Evolutionary conservation across 92 coral and sea anemone genomes (phyloP).

Genomic region (Scolanthus callimorphus): DNA sequence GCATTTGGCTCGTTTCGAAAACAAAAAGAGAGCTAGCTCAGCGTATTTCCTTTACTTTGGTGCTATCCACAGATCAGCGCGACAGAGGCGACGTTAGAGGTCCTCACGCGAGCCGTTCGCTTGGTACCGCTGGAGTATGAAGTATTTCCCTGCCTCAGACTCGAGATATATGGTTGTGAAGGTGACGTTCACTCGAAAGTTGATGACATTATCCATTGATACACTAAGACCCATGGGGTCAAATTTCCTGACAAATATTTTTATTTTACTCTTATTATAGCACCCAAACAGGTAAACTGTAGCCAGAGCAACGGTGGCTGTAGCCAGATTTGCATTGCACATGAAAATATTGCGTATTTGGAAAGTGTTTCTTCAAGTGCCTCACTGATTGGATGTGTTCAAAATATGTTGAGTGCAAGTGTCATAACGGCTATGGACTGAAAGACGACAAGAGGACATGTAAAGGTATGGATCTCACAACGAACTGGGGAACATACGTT

Average conservation of each 20-base stretch:
- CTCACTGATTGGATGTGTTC: slow-evolving; percentile 49
- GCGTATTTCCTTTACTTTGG: too few species aligned
- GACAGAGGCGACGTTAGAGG: slow-evolving; percentile 9
- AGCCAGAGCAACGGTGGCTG: slow-evolving; percentile 50
- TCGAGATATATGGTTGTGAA: slow-evolving; percentile 60
- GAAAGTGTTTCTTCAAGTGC: slow-evolving; percentile 41
- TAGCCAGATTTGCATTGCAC: slow-evolving; percentile 44
- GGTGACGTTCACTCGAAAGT: too few species aligned
- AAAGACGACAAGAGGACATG: slow-evolving; percentile 44
- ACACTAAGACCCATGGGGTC: too few species aligned
- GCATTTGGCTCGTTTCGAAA: too few species aligned
- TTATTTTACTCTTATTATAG: too few species aligned
- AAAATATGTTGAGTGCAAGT: slow-evolving; percentile 41
- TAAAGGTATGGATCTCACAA: slow-evolving; percentile 54
- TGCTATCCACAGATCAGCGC: slow-evolving; percentile 38
- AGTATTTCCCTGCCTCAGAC: slow-evolving; percentile 65
- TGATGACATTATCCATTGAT: too few species aligned
- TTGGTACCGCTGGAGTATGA: slow-evolving; percentile 40
- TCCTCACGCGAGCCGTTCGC: slow-evolving; percentile 41
- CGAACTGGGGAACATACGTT: too few species aligned
- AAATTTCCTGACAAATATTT: too few species aligned
- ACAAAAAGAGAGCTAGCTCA: too few species aligned
- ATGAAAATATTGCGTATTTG: slow-evolving; percentile 38
- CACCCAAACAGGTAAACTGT: slow-evolving; percentile 47
- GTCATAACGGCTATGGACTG: slow-evolving; percentile 46